A percentile compares a stretch with the other conserved stretches of the same genome.
Conservation (phyloP, 2,113 vertebrate genomes). For the Dipodomys merriami region DNA sequence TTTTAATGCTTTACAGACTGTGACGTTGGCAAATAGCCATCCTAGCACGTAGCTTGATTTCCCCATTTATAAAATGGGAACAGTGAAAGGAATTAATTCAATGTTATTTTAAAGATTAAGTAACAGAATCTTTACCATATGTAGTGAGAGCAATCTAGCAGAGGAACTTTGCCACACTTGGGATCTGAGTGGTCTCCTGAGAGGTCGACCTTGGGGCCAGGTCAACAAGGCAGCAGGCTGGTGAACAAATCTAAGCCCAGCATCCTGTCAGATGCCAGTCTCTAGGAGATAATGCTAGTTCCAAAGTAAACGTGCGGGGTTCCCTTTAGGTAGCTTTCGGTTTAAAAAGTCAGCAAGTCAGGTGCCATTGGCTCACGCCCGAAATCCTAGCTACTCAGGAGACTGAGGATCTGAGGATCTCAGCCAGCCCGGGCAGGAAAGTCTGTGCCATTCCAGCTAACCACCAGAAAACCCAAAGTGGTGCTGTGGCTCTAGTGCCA, state of each 20-base stretch:
- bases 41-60: neutral
- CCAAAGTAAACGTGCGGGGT: neutral
- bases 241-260: neutral
- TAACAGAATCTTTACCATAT: neutral
- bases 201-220: neutral
- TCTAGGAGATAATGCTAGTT: neutral
- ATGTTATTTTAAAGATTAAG: neutral
- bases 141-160: neutral
- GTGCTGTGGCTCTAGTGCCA: too few species aligned
- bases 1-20: neutral
- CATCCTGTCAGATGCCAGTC: neutral
- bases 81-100: neutral
- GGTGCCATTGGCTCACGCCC: too few species aligned
- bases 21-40: conserved; percentile 3
- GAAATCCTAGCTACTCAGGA: too few species aligned
- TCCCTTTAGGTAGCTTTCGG: neutral
- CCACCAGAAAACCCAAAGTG: too few species aligned
- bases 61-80: conserved; percentile 33
- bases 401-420: too few species aligned
- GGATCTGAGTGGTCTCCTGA: neutral
- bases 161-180: neutral
- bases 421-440: too few species aligned
- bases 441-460: too few species aligned
- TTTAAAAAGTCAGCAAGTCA: neutral
- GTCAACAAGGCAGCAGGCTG: neutral